phyloP scores from a whole-genome alignment of 2,113 vertebrate genomes.

The Bufo gargarizans region DNA sequence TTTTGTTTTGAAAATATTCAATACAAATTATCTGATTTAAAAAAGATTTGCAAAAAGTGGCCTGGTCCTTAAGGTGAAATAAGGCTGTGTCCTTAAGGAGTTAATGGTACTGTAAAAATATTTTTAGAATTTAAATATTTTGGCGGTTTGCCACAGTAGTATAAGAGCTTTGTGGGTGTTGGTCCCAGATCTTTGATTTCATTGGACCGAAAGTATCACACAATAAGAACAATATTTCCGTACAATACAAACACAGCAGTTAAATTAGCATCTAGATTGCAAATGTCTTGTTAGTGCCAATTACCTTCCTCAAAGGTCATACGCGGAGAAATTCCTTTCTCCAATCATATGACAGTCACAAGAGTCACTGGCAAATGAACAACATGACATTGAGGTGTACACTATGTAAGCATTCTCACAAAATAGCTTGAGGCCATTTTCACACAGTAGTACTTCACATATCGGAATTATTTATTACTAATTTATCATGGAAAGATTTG shows the following conservation, averaged over 20 bases:
- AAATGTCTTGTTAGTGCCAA: neutral
- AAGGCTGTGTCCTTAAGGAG: no score
- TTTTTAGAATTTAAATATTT: no score
- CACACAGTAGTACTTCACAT: no score
- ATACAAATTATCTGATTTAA: no score
- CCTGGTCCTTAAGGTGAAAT: no score
- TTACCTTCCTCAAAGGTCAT: slow-evolving; percentile 26
- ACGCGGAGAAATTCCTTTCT: slow-evolving; percentile 44
- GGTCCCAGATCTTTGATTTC: neutral
- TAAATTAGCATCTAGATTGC: neutral
- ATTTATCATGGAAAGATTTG: no score
- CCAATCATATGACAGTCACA: slow-evolving; percentile 32
- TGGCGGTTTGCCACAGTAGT: neutral
- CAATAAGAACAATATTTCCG: neutral
- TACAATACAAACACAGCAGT: neutral
- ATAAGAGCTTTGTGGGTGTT: neutral
- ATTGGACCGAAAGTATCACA: neutral
- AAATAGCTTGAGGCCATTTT: neutral
- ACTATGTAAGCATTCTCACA: slow-evolving; percentile 6
- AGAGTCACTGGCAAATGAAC: slow-evolving; percentile 27
- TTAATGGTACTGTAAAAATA: no score
- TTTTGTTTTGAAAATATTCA: no score
- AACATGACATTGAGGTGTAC: slow-evolving; percentile 44
- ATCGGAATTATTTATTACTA: no score
- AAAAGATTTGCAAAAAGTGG: no score